Percentiles rank a stretch among this genome's conserved stretches.
Evolutionary conservation across 2,797 vertebrate genomes (phyloP).

Genomic region (Philypnodon macrostomus): DNA sequence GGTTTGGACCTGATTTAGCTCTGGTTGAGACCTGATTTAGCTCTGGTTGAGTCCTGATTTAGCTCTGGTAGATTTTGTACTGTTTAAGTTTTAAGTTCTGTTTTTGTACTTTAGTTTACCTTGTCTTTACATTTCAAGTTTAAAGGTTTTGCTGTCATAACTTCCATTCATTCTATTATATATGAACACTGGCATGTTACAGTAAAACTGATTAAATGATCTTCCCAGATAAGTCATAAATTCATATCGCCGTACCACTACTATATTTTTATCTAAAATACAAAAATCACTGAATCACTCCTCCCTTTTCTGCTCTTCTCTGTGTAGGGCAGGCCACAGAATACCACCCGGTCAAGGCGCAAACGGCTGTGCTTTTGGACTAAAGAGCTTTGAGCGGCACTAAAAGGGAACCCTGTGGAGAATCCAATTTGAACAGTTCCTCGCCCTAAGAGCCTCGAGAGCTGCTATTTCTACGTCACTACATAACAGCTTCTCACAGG

Average conservation of each 20-base stretch:
- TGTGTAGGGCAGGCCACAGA: conserved; percentile 35
- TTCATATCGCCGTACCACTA: conserved; percentile 3
- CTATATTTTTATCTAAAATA: conserved; percentile 20
- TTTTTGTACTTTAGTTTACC: too few species aligned
- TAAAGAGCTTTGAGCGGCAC: conserved; percentile 22
- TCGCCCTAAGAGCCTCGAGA: conserved; percentile 45
- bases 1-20: too few species aligned
- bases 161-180: too few species aligned
- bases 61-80: too few species aligned
- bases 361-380: conserved; percentile 50
- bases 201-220: too few species aligned
- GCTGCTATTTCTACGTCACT: conserved; percentile 25
- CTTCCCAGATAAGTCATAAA: too few species aligned
- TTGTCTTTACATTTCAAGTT: too few species aligned
- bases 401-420: conserved; percentile 6
- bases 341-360: conserved; percentile 64
- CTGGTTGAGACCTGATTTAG: too few species aligned
- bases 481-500: neutral
- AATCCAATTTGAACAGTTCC: conserved; percentile 28
- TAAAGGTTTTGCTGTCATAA: too few species aligned
- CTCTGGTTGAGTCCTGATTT: too few species aligned
- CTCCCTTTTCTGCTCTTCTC: conserved; percentile 17
- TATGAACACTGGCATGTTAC: too few species aligned
- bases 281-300: conserved; percentile 17
- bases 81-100: too few species aligned